phyloP scores from a whole-genome alignment of 2,888 invertebrate species.

The Drosophila algonquin region DNA sequence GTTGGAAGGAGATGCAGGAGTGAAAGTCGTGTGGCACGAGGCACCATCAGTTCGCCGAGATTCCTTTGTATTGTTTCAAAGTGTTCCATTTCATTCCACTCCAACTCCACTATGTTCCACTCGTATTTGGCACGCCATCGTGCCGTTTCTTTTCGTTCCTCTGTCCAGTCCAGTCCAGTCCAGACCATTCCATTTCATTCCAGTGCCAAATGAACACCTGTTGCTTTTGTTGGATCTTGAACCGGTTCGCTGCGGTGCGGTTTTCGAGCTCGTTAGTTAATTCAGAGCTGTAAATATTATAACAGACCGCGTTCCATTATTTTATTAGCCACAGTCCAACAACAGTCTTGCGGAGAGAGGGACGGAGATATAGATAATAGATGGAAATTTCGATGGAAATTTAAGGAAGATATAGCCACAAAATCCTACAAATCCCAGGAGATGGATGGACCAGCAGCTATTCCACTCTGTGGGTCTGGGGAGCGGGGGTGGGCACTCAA shows the following conservation, averaged over 20 bases:
- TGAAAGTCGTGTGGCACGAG: constrained; percentile 57
- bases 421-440: too few relatives aligned
- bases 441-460: not conserved
- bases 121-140: not conserved
- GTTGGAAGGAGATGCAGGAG: constrained; percentile 20
- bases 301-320: constrained; percentile 73
- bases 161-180: not conserved
- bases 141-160: constrained; percentile 23
- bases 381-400: too few relatives aligned
- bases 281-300: constrained; percentile 79
- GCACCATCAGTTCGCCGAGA: not conserved
- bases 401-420: too few relatives aligned
- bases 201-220: constrained; percentile 61
- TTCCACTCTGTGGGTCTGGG: constrained; percentile 1
- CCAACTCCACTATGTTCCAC: not conserved
- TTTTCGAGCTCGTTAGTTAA: constrained; percentile 74
- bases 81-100: constrained; percentile 6
- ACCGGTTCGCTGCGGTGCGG: constrained; percentile 53
- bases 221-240: constrained; percentile 34
- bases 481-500: not conserved
- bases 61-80: not conserved
- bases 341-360: not conserved
- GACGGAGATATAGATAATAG: too few relatives aligned
- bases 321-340: constrained; percentile 60
- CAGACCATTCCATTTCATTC: constrained; percentile 3